These are phyloP conservation scores for Drosophila stalkeri DNA, from an alignment of 2,888 invertebrate genomes.

Conservation along the genomic window DNA sequence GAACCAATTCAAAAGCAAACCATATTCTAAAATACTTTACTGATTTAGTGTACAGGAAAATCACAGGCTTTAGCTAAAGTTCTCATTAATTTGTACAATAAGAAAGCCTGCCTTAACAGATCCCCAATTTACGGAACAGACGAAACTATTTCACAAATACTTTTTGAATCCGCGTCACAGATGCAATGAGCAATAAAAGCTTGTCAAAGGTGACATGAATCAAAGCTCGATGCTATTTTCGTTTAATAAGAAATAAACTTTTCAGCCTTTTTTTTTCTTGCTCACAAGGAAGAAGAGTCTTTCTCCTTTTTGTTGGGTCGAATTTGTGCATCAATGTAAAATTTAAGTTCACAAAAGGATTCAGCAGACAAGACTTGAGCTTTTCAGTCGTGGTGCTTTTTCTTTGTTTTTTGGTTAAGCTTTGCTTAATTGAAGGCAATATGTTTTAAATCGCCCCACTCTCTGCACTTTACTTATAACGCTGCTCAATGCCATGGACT, in stretches of 20 bases:
- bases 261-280: neutral
- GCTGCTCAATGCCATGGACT: constrained; percentile 61
- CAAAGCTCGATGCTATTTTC: neutral
- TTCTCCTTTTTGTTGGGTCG: neutral
- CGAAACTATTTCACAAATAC: neutral
- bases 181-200: neutral
- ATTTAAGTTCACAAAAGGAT: neutral
- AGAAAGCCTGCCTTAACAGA: neutral
- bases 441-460: constrained; percentile 42
- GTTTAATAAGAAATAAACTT: neutral
- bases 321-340: neutral
- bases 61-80: neutral
- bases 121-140: no score
- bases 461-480: constrained; percentile 17
- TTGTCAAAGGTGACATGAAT: neutral
- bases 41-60: no score
- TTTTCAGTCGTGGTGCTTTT: neutral
- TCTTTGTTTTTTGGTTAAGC: neutral
- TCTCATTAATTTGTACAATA: neutral
- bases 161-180: neutral
- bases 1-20: neutral
- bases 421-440: constrained; percentile 33
- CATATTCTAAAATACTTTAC: neutral
- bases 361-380: neutral
- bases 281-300: neutral